These are phyloP conservation scores for Zoanthus sociatus DNA, from an alignment of 92 coral and sea anemone species.

Conservation along the genomic window DNA sequence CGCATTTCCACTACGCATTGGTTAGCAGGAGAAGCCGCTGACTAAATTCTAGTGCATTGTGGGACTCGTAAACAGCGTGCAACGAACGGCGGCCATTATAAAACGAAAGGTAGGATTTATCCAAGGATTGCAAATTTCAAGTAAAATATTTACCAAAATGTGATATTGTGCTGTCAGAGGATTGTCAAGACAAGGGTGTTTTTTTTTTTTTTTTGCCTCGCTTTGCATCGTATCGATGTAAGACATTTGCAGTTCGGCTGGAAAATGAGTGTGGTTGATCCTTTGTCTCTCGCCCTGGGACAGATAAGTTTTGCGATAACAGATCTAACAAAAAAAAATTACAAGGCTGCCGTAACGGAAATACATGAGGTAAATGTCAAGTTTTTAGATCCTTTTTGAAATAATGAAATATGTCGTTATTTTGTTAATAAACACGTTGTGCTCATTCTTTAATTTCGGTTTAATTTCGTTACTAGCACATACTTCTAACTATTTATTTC, in stretches of 20 bases:
- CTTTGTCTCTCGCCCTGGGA: constrained; percentile 93
- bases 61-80: constrained; percentile 33
- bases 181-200: not conserved
- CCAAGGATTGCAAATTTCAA: not conserved
- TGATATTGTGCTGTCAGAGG: not conserved
- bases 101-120: not conserved
- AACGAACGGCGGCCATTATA: constrained; percentile 17
- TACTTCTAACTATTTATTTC: too few species aligned
- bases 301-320: constrained; percentile 95
- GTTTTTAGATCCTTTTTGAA: not conserved
- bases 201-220: not conserved
- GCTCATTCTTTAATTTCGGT: too few species aligned
- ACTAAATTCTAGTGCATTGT: not conserved
- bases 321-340: constrained; percentile 93
- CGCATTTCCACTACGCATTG: constrained; percentile 14
- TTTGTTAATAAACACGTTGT: too few species aligned
- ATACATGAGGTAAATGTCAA: constrained; percentile 81
- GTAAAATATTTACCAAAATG: not conserved
- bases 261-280: constrained; percentile 86
- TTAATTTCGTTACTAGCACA: too few species aligned
- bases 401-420: not conserved
- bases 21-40: constrained; percentile 1
- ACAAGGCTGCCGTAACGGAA: constrained; percentile 89
- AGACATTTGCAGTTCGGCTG: constrained; percentile 6
- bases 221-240: not conserved